Conservation (phyloP, 1,140 invertebrate species). For the Drosophila yakuba region DNA sequence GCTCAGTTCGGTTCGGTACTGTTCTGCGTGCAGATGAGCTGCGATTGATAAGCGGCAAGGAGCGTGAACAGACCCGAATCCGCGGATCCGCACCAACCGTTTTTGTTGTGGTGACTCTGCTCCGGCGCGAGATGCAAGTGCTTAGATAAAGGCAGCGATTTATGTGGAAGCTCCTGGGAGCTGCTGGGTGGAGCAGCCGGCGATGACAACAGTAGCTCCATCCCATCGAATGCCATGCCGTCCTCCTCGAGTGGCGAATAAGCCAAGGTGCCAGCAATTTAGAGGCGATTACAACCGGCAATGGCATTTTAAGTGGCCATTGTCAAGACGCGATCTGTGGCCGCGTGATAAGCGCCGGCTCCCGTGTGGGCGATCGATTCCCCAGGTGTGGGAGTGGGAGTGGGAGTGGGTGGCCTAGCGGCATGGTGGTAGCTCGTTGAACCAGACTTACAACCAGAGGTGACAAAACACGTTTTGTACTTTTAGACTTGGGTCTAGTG, state of each 20-base stretch:
- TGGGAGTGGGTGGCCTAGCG: slow-evolving; percentile 2
- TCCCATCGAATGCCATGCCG: slow-evolving; percentile 3
- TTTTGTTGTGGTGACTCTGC: slow-evolving; percentile 33
- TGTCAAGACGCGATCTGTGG: slow-evolving; percentile 71
- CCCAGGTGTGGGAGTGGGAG: slow-evolving; percentile 11
- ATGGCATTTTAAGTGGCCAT: slow-evolving; percentile 83
- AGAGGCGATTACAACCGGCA: slow-evolving; percentile 77
- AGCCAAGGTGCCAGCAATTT: slow-evolving; percentile 69
- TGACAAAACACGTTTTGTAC: neutral
- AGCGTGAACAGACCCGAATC: slow-evolving; percentile 2
- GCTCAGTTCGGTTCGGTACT: neutral
- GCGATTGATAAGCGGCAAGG: slow-evolving; percentile 74
- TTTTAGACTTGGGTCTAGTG: neutral
- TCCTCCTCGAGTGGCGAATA: neutral
- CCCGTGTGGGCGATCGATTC: slow-evolving; percentile 65
- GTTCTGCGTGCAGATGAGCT: slow-evolving; percentile 74
- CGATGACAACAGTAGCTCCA: slow-evolving; percentile 67
- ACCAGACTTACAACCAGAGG: neutral
- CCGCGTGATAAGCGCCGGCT: slow-evolving; percentile 56
- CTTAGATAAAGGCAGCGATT: slow-evolving; percentile 71
- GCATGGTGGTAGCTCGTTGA: no score
- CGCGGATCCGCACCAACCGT: slow-evolving; percentile 32
- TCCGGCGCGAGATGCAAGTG: slow-evolving; percentile 62
- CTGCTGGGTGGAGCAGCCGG: slow-evolving; percentile 2
- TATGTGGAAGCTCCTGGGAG: slow-evolving; percentile 64